Evolutionary conservation across 1,140 invertebrate genomes (phyloP).

Genomic region (Cardiocondyla obscurior): DNA sequence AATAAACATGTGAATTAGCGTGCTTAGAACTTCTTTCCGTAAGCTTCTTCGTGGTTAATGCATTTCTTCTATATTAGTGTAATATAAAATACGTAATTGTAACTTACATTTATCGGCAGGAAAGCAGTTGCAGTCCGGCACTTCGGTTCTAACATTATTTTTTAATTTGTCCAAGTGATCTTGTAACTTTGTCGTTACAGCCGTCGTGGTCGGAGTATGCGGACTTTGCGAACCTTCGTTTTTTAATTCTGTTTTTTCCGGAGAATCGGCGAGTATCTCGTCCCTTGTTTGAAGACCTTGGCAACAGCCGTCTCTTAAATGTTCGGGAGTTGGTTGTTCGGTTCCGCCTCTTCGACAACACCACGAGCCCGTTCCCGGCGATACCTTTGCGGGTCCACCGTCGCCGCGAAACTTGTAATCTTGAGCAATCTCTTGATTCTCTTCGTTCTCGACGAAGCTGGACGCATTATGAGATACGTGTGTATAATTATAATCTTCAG

Average conservation of each 20-base stretch:
- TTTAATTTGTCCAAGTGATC: constrained; percentile 87
- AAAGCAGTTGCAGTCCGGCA: constrained; percentile 93
- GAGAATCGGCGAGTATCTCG: constrained; percentile 85
- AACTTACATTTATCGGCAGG: constrained; percentile 88
- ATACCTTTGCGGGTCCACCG: constrained; percentile 86
- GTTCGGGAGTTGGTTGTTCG: constrained; percentile 88
- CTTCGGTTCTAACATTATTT: constrained; percentile 90
- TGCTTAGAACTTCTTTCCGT: constrained; percentile 42
- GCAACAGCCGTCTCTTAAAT: constrained; percentile 89
- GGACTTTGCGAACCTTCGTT: constrained; percentile 73
- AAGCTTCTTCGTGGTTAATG: constrained; percentile 72
- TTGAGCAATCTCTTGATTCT: constrained; percentile 58
- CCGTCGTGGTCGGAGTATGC: constrained; percentile 58
- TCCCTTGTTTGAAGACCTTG: constrained; percentile 89
- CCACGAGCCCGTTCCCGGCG: constrained; percentile 86
- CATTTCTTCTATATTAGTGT: constrained; percentile 79
- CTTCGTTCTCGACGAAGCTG: constrained; percentile 56
- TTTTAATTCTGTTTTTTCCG: constrained; percentile 77
- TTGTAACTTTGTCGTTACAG: constrained; percentile 84
- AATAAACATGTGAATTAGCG: constrained; percentile 49
- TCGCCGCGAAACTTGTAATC: constrained; percentile 86
- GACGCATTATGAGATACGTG: constrained; percentile 23
- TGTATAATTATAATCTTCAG: constrained; percentile 55
- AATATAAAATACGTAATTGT: constrained; percentile 74
- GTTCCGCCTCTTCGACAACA: constrained; percentile 89